A percentile compares a stretch with the other conserved stretches of the same genome.
Evolutionary conservation across 2,888 invertebrate species (phyloP).

Genomic region (Trachelus stipa): DNA sequence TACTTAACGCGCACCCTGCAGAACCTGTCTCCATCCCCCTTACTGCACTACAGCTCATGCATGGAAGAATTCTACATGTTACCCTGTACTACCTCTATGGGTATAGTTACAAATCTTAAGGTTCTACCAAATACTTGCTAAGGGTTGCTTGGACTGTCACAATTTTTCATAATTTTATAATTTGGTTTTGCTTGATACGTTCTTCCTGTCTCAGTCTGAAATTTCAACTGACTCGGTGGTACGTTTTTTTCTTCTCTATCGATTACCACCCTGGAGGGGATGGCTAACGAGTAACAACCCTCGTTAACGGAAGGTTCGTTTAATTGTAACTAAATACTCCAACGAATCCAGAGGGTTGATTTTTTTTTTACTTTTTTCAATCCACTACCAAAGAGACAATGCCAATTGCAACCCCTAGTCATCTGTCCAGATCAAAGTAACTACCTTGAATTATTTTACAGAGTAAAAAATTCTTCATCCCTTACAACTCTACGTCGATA

Average conservation of each 20-base stretch:
- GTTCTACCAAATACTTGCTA: neutral
- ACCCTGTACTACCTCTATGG: neutral
- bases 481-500: neutral
- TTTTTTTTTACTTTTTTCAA: neutral
- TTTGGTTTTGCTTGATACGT: neutral
- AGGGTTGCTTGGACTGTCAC: neutral
- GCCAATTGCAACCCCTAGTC: neutral
- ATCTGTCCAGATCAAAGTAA: neutral
- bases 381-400: neutral
- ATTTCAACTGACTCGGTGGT: neutral
- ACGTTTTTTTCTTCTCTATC: neutral
- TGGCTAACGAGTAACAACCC: slow-evolving; percentile 39
- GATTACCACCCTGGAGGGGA: neutral
- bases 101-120: neutral
- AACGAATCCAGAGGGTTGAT: slow-evolving; percentile 10
- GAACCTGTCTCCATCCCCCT: slow-evolving; percentile 10
- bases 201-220: neutral
- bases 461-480: slow-evolving; percentile 2
- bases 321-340: slow-evolving; percentile 42
- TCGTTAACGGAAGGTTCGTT: slow-evolving; percentile 42
- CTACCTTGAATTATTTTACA: slow-evolving; percentile 4
- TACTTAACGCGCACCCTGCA: slow-evolving; percentile 47
- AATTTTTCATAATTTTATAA: neutral
- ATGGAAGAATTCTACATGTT: neutral
- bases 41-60: neutral